These are phyloP conservation scores for Bucco capensis DNA, from an alignment of 2,113 vertebrate species.

Conservation along the genomic window DNA sequence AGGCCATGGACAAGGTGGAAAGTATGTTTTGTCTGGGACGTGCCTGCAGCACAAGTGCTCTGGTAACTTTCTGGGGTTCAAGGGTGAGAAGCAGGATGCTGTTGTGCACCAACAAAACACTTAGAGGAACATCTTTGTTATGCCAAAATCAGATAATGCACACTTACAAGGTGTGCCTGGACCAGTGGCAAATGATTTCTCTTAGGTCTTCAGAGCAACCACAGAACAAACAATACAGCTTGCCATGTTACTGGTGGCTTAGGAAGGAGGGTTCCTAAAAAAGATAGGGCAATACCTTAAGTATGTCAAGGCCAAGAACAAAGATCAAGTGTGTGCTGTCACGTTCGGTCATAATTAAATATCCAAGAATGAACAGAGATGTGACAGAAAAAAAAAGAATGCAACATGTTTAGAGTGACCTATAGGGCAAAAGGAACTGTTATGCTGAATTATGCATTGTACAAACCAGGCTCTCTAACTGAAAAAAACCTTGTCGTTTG, in stretches of 20 bases:
- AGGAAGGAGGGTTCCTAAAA: not conserved
- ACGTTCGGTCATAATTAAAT: not conserved
- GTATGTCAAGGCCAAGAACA: not conserved
- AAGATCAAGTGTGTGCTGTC: not conserved
- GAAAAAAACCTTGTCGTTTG: not conserved
- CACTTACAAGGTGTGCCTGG: not conserved
- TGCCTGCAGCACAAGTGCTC: not conserved
- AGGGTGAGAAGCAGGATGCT: not conserved
- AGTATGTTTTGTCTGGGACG: not conserved
- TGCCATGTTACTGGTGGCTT: not conserved
- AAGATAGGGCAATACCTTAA: not conserved
- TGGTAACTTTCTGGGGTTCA: not conserved
- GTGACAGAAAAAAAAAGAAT: not conserved
- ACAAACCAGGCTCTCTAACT: not conserved
- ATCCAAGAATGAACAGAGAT: not conserved
- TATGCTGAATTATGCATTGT: not conserved
- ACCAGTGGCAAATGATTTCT: not conserved
- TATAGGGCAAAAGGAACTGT: not conserved
- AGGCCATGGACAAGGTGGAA: not conserved
- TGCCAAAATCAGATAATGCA: not conserved
- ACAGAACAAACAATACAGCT: not conserved
- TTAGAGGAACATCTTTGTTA: not conserved
- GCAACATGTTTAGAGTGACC: rapidly evolving
- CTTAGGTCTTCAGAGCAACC: not conserved
- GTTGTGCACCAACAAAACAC: not conserved